phyloP scores from a whole-genome alignment of 2,113 vertebrate genomes.

The Megaleporinus macrocephalus region DNA sequence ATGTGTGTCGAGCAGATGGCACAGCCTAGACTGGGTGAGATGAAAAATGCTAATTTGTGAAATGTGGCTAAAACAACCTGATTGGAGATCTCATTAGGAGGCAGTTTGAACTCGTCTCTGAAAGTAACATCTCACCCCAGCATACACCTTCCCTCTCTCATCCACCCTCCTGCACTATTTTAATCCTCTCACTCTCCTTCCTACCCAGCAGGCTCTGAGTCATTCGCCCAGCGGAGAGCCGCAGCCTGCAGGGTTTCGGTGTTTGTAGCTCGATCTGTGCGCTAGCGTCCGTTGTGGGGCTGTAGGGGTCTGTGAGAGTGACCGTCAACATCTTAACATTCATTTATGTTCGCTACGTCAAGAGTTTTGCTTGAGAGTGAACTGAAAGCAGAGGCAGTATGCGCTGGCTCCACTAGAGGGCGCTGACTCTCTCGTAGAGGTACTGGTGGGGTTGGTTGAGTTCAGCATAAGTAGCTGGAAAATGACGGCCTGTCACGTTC shows the following conservation, averaged over 20 bases:
- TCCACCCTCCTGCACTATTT: conserved; percentile 50
- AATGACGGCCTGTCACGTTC: no score
- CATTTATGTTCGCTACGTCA: no score
- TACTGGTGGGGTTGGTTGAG: no score
- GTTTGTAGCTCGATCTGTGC: not conserved
- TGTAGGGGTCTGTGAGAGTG: no score
- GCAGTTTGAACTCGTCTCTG: conserved; percentile 56
- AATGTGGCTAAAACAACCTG: conserved; percentile 67
- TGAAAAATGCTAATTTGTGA: conserved; percentile 70
- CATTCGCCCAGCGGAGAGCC: not conserved
- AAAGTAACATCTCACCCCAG: conserved; percentile 52
- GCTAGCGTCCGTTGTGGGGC: not conserved
- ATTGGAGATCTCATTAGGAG: conserved; percentile 66
- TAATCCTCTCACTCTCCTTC: conserved; percentile 31
- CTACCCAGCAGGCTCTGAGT: conserved; percentile 19
- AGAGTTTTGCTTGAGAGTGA: no score
- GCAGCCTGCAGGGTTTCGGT: conserved; percentile 10
- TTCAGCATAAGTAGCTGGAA: no score
- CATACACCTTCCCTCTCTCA: conserved; percentile 45
- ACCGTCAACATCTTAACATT: no score
- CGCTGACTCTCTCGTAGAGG: no score
- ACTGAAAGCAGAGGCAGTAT: no score
- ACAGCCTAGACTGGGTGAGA: conserved; percentile 59
- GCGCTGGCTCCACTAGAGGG: no score
- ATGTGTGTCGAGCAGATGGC: conserved; percentile 63